These are phyloP conservation scores for Anas flavirostris DNA, from an alignment of 2,797 vertebrate genomes.

Conservation along the genomic window DNA sequence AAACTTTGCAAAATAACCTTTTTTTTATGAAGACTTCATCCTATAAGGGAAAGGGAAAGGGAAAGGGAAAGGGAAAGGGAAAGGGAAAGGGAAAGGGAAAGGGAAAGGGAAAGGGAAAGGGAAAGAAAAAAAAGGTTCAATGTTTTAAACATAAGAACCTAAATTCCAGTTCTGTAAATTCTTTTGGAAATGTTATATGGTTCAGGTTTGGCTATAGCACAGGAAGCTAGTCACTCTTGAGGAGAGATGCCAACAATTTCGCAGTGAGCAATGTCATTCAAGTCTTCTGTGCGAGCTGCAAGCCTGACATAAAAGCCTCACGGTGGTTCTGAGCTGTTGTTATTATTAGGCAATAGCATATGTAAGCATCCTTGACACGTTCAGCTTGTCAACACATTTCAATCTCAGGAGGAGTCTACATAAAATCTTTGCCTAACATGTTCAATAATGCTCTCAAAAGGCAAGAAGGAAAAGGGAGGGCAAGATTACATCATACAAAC, in stretches of 20 bases:
- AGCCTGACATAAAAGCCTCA: not conserved
- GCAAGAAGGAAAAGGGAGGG: slow-evolving; percentile 1
- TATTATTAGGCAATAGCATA: slow-evolving; percentile 42
- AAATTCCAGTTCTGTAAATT: not conserved
- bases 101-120: no score
- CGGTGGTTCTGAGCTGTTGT: not conserved
- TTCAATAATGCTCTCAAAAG: slow-evolving; percentile 33
- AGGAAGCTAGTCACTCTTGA: not conserved
- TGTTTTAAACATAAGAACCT: not conserved
- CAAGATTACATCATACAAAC: not conserved
- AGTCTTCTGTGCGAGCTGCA: not conserved
- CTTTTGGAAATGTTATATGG: not conserved
- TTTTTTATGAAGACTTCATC: not conserved
- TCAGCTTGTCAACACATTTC: slow-evolving; percentile 56
- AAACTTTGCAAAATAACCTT: not conserved
- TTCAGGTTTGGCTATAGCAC: not conserved
- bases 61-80: not conserved
- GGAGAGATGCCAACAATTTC: not conserved
- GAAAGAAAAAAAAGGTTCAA: not conserved
- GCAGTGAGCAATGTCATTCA: not conserved
- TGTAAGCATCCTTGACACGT: slow-evolving; percentile 32
- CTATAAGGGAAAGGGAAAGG: no score
- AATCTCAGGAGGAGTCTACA: slow-evolving; percentile 25
- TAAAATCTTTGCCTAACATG: slow-evolving; percentile 30
- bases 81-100: no score